Percentiles rank a stretch among this genome's conserved stretches.
Conservation (phyloP, 2,888 invertebrate species). For the Acanthopleura granulata region DNA sequence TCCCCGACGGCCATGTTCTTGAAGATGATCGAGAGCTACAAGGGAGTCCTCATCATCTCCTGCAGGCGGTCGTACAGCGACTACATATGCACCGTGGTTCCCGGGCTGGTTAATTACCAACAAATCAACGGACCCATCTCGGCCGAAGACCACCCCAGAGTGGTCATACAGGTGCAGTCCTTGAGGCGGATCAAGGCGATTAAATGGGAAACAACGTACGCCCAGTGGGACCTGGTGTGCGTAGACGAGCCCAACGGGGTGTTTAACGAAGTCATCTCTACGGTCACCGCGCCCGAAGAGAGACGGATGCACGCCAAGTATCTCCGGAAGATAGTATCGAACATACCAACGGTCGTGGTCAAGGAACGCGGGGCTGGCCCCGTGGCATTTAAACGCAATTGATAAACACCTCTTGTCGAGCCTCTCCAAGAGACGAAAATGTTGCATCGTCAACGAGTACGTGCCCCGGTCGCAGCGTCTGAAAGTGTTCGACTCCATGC, state of each 20-base stretch:
- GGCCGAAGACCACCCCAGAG: not conserved
- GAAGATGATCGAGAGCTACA: not conserved
- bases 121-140: not conserved
- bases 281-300: not conserved
- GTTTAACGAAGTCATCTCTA: not conserved
- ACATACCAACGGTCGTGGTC: not conserved
- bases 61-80: not conserved
- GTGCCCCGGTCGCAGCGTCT: not conserved
- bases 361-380: not conserved
- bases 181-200: not conserved
- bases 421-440: not conserved
- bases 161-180: not conserved
- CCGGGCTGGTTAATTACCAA: not conserved
- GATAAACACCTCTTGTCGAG: conserved; percentile 1
- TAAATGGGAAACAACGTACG: not conserved
- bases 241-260: not conserved
- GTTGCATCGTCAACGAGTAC: not conserved
- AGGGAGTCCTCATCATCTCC: not conserved
- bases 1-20: not conserved
- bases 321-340: not conserved
- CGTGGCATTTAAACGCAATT: not conserved
- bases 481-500: not conserved
- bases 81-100: conserved; percentile 1
- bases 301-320: not conserved
- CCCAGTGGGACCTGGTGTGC: not conserved